Evolutionary conservation across 2,113 vertebrate species (phyloP).

Genomic region (Amphilophus citrinellus): DNA sequence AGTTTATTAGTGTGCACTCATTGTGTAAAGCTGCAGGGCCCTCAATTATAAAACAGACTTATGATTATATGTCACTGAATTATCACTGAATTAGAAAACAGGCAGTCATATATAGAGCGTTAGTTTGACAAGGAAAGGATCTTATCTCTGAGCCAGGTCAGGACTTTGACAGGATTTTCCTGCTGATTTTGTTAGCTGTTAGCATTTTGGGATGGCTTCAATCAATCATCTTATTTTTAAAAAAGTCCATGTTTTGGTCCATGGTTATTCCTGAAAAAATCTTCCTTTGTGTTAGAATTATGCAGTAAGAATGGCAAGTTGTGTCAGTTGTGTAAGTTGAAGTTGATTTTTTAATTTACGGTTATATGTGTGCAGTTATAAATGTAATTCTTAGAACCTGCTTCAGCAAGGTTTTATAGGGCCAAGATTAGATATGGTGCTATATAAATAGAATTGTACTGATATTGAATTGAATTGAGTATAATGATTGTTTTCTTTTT

Average conservation of each 20-base stretch:
- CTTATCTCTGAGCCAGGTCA: background rate
- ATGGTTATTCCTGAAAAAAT: too few species aligned
- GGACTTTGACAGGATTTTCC: background rate
- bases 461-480: too few species aligned
- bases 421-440: too few species aligned
- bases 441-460: too few species aligned
- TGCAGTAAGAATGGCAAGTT: background rate
- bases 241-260: background rate
- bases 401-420: too few species aligned
- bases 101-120: background rate
- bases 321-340: background rate
- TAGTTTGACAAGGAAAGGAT: too few species aligned
- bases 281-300: background rate
- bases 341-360: too few species aligned
- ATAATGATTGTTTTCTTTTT: too few species aligned
- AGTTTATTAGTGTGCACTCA: background rate
- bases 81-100: background rate
- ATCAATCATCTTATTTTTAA: background rate
- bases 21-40: background rate
- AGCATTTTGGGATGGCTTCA: background rate
- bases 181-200: background rate
- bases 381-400: too few species aligned
- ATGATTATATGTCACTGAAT: too few species aligned
- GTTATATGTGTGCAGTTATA: too few species aligned
- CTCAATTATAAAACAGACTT: too few species aligned